Base-by-base conservation (phyloP, 2,888 invertebrate species). In the Drosophila kanekoi region DNA sequence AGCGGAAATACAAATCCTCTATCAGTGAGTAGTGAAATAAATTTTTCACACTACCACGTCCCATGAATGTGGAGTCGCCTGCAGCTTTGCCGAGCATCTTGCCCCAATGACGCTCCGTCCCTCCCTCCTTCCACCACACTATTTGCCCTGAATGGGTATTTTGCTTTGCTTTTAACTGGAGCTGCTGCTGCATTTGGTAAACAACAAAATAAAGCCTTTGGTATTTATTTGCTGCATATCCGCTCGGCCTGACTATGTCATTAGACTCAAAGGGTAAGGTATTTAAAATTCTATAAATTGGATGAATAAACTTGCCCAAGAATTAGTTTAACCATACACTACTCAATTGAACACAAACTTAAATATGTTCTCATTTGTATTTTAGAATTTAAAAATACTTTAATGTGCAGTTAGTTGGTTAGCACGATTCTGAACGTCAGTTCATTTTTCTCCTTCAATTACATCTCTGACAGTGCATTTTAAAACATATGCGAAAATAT, bases 1-100 rank as follows among this genome's bases (percentile, higher is more conserved):
- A 60, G 51, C 83, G 89, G 83, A 89, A 87, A 89, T 85, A 79
- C 85, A 85, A 85, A 87, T 81, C 75, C 88, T 77, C 85, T 77
- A 89, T 75, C 67, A 61, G 69, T 72, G 84, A 81, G 86, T 80
- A 74, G 81, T 66, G 59, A 85, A 79, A 87, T 87, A 89, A 79
- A 87, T 81, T 84, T 87, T 81, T 84, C 79, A 87, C 79, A 84
- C 85, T 77, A 67, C 79, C 69, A 67, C 71, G 57, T 71, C 45
- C 74, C 14, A 59, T 43, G 28, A 16, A 20, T 23, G 48, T 13
- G 14, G 37, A 23, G 13, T 11, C 23, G 62, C 62, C 65, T 81
- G 70, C 80, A 69, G 61, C 59, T 67, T 77, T 66, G 66, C 65
- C 71, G 71, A 86, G 87, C 87, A 82, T 86, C 71, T 70, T 68